Evolutionary conservation across 2,888 invertebrate genomes (phyloP).

Genomic region (Bruchidius siliquastri): DNA sequence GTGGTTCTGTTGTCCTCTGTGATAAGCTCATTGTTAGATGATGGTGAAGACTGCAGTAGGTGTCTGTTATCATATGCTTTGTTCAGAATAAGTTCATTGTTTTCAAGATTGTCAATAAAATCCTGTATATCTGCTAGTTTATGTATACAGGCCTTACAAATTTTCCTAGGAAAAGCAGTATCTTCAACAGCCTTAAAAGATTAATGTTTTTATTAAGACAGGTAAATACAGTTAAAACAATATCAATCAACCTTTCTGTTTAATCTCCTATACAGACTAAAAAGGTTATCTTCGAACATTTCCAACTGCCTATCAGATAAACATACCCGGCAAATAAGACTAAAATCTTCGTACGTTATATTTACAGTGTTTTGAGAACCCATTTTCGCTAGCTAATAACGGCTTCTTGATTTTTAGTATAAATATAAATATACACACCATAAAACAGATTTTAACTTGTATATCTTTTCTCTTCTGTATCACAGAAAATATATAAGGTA

Average conservation of each 20-base stretch:
- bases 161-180: conserved; percentile 12
- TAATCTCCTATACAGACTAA: conserved; percentile 4
- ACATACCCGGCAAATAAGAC: conserved; percentile 19
- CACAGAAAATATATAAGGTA: too few relatives aligned
- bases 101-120: conserved; percentile 15
- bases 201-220: too few relatives aligned
- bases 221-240: too few relatives aligned
- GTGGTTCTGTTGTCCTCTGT: too few relatives aligned
- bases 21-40: too few relatives aligned
- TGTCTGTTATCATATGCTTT: conserved; percentile 8
- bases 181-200: conserved; percentile 7
- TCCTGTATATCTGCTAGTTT: conserved; percentile 10
- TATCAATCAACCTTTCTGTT: too few relatives aligned
- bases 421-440: too few relatives aligned
- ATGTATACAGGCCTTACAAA: conserved; percentile 15
- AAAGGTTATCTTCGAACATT: conserved; percentile 11
- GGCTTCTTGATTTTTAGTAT: too few relatives aligned
- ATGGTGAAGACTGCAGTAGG: neutral
- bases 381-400: too few relatives aligned
- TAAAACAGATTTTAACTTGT: too few relatives aligned
- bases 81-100: conserved; percentile 8
- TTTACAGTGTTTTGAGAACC: too few relatives aligned
- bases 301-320: conserved; percentile 10
- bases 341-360: conserved; percentile 9
- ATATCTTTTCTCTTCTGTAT: too few relatives aligned